Conservation (phyloP, 2,888 invertebrate species). For the Polyommatus iphigenia region DNA sequence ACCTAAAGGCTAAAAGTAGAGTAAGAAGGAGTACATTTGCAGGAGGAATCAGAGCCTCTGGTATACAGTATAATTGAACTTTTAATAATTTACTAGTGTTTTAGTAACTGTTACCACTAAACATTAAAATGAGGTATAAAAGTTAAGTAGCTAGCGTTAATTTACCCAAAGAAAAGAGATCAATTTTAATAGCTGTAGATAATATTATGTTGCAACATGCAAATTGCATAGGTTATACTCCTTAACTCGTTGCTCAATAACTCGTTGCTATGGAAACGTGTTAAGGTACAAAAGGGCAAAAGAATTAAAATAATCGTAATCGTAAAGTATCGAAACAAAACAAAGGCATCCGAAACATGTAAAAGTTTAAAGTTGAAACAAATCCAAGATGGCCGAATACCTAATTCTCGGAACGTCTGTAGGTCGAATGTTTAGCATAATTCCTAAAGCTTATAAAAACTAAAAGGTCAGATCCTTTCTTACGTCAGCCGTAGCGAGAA, state of each 20-base stretch:
- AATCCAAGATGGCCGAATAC: constrained; percentile 41
- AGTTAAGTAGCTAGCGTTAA: too few species aligned
- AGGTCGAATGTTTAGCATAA: constrained; percentile 50
- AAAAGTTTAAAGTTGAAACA: constrained; percentile 35
- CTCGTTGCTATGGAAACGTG: background rate
- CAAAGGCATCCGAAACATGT: constrained; percentile 22
- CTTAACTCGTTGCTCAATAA: too few species aligned
- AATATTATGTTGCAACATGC: too few species aligned
- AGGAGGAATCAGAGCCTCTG: too few species aligned
- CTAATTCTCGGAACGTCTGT: constrained; percentile 52
- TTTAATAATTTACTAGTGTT: too few species aligned
- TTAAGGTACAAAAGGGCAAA: background rate
- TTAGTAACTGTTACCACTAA: too few species aligned
- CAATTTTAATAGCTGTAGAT: too few species aligned
- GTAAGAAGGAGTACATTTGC: too few species aligned
- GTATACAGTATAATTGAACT: too few species aligned
- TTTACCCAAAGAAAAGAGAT: too few species aligned
- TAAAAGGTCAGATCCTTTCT: constrained; percentile 47
- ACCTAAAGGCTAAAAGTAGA: too few species aligned
- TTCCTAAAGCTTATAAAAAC: constrained; percentile 48
- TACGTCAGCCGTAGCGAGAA: constrained; percentile 38
- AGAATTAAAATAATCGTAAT: background rate
- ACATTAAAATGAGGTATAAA: too few species aligned
- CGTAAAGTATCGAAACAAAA: constrained; percentile 11
- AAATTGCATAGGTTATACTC: background rate